phyloP scores from a whole-genome alignment of 2,797 vertebrate genomes.

The Lagorchestes hirsutus region DNA sequence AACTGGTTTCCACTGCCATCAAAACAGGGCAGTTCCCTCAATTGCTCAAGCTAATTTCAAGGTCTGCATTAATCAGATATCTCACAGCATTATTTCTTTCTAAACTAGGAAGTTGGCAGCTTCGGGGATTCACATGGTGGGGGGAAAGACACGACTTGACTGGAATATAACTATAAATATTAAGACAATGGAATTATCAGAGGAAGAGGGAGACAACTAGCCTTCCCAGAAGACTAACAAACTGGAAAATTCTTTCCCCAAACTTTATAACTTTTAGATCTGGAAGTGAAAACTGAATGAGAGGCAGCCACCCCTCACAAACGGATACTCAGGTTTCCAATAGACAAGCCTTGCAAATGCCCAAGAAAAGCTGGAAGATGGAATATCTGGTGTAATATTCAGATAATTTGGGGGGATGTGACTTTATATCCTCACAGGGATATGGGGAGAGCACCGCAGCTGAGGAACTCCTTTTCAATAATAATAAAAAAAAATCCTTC shows the following conservation, averaged over 20 bases:
- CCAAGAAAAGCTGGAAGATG: slow-evolving; percentile 8
- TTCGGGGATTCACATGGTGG: not conserved
- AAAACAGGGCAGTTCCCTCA: not conserved
- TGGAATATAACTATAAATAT: not conserved
- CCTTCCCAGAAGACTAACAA: slow-evolving; percentile 24
- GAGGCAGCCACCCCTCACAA: not conserved
- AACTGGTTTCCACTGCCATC: not conserved
- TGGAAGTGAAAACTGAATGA: not conserved
- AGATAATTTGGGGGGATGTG: not conserved
- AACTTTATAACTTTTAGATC: not conserved
- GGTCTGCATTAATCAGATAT: slow-evolving; percentile 24
- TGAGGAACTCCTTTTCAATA: not conserved
- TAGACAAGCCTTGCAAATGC: not conserved
- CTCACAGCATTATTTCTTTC: slow-evolving; percentile 11
- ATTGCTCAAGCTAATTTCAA: not conserved
- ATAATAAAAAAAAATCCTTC: not conserved
- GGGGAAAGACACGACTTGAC: not conserved
- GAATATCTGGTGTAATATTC: not conserved
- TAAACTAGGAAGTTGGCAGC: slow-evolving; percentile 35
- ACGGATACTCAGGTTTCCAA: not conserved
- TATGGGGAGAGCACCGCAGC: slow-evolving; percentile 7
- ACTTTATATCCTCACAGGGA: slow-evolving; percentile 11
- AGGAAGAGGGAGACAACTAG: not conserved
- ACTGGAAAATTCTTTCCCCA: slow-evolving; percentile 35
- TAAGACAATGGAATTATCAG: not conserved